phyloP scores from a whole-genome alignment of 2,888 invertebrate species.

The Epirrhoe tristata region DNA sequence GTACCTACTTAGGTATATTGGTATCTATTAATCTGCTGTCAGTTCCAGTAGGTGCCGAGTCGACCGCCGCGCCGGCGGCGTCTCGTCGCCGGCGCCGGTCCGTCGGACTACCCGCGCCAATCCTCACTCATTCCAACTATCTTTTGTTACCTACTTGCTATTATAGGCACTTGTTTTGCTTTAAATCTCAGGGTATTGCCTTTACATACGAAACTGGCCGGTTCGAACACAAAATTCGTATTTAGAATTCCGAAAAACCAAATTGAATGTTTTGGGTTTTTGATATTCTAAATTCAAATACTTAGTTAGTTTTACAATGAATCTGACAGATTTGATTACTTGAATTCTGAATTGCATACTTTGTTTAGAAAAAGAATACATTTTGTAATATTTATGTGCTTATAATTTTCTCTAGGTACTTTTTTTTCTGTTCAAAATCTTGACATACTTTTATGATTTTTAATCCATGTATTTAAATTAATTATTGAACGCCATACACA shows the following conservation, averaged over 20 bases:
- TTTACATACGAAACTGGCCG: too few species aligned
- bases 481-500: too few species aligned
- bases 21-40: constrained; percentile 11
- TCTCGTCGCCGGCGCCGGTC: constrained; percentile 17
- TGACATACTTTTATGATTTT: too few species aligned
- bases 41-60: neutral
- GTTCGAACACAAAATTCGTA: too few species aligned
- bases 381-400: too few species aligned
- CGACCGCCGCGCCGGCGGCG: constrained; percentile 23
- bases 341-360: too few species aligned
- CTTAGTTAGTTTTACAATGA: neutral
- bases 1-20: neutral
- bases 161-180: constrained; percentile 11
- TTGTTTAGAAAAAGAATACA: too few species aligned
- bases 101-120: constrained; percentile 21
- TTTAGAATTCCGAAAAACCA: neutral
- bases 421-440: too few species aligned
- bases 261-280: too few species aligned
- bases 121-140: constrained; percentile 8
- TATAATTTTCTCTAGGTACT: too few species aligned
- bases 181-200: neutral
- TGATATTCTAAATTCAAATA: too few species aligned
- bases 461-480: too few species aligned
- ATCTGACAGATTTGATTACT: neutral
- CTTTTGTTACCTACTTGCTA: constrained; percentile 12